Evolutionary conservation across 2,113 vertebrate species (phyloP).

Genomic region (Rhinolophus sinicus): DNA sequence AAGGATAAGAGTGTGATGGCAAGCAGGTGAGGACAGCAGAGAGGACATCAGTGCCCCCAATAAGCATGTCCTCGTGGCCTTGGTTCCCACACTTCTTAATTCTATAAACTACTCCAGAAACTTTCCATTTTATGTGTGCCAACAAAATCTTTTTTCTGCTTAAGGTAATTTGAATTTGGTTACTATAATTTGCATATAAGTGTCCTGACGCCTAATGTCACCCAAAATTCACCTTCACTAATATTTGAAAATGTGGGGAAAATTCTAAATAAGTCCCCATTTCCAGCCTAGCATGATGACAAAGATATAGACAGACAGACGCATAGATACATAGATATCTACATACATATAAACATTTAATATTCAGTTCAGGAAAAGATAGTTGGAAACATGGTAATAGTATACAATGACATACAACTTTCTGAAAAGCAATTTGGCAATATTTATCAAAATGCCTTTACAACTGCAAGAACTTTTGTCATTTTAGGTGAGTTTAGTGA

Average conservation of each 20-base stretch:
- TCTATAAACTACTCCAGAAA: not conserved
- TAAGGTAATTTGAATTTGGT: conserved; percentile 11
- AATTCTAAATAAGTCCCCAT: not conserved
- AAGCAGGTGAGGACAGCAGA: not conserved
- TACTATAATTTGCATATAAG: conserved; percentile 23
- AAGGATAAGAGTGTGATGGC: too few relatives aligned
- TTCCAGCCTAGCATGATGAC: conserved; percentile 23
- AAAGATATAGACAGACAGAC: not conserved
- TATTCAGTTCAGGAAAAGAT: not conserved
- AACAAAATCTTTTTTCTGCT: not conserved
- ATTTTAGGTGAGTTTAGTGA: not conserved
- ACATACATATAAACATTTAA: not conserved
- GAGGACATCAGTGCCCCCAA: not conserved
- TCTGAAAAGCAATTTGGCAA: not conserved
- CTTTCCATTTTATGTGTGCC: conserved; percentile 36
- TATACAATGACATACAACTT: not conserved
- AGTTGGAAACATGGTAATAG: not conserved
- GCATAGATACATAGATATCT: not conserved
- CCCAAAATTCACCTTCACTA: conserved; percentile 16
- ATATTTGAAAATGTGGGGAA: conserved; percentile 10
- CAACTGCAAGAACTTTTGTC: not conserved
- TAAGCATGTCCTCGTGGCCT: not conserved
- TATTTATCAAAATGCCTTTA: conserved; percentile 20
- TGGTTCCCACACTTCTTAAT: not conserved
- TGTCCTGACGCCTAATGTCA: not conserved